A percentile compares a stretch with the other conserved stretches of the same genome.
These are phyloP conservation scores for Crepidodera aurea DNA, from an alignment of 2,888 invertebrate genomes.

Conservation along the genomic window DNA sequence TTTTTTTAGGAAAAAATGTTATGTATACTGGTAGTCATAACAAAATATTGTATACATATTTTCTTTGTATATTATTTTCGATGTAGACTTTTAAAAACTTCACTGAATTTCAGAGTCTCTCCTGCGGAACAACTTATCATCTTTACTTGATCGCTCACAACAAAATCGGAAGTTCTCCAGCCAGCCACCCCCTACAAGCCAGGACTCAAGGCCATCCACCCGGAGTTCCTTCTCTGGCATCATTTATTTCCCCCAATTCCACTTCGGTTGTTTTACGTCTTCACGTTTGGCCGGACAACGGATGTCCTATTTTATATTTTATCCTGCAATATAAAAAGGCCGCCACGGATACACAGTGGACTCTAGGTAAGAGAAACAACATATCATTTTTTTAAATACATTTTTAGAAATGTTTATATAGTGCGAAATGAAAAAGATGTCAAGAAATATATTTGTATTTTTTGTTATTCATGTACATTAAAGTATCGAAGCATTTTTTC, in stretches of 20 bases:
- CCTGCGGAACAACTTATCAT: slow-evolving; percentile 78
- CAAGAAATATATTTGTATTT: too few relatives aligned
- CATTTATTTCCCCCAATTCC: slow-evolving; percentile 74
- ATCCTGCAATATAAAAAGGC: slow-evolving; percentile 74
- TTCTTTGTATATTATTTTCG: too few relatives aligned
- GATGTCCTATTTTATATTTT: slow-evolving; percentile 74
- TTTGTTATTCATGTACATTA: too few relatives aligned
- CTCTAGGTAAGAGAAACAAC: slow-evolving; percentile 69
- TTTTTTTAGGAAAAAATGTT: too few relatives aligned
- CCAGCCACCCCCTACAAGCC: slow-evolving; percentile 73
- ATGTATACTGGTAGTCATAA: too few relatives aligned
- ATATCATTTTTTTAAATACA: too few relatives aligned
- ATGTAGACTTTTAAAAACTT: too few relatives aligned
- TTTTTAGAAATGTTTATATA: too few relatives aligned
- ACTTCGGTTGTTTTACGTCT: slow-evolving; percentile 72
- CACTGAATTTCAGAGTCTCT: slow-evolving; percentile 62
- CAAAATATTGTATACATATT: too few relatives aligned
- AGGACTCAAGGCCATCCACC: slow-evolving; percentile 77
- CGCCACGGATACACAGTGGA: slow-evolving; percentile 73
- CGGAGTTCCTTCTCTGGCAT: slow-evolving; percentile 70
- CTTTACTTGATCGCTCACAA: slow-evolving; percentile 75
- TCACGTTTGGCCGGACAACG: slow-evolving; percentile 78
- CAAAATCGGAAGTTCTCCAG: slow-evolving; percentile 74
- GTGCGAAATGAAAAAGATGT: too few relatives aligned
- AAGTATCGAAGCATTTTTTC: too few relatives aligned